Conservation (phyloP, 2,797 vertebrate genomes). For the Gadopsis bispinosus region DNA sequence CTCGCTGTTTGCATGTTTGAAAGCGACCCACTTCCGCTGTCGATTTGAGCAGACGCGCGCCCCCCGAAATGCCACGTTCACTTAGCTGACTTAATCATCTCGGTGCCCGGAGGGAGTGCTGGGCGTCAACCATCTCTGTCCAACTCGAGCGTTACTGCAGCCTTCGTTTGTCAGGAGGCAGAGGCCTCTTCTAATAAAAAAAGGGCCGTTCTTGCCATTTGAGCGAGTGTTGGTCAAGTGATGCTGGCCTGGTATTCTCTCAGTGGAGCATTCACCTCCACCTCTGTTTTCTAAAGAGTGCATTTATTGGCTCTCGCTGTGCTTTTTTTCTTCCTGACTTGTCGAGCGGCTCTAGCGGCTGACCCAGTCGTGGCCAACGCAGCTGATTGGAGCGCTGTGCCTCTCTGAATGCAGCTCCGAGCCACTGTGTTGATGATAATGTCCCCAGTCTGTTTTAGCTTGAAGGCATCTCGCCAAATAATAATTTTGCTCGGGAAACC, state of each 20-base stretch:
- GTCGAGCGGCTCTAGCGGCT: conserved; percentile 4
- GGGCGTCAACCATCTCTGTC: conserved; percentile 29
- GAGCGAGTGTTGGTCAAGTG: conserved; percentile 7
- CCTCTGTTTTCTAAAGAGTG: conserved; percentile 3
- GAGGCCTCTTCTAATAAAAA: too few relatives aligned
- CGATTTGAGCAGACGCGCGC: background rate
- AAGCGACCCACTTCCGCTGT: conserved; percentile 36
- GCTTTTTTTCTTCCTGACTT: conserved; percentile 1
- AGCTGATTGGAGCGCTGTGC: conserved; percentile 10
- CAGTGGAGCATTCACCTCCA: conserved; percentile 12
- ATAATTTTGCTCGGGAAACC: conserved; percentile 45
- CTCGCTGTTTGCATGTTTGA: background rate
- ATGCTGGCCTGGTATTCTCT: conserved; percentile 13
- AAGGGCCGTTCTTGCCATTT: too few relatives aligned
- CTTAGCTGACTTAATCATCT: conserved; percentile 36
- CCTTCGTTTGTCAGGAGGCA: conserved; percentile 8
- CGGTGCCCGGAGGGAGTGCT: background rate
- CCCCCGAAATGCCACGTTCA: conserved; percentile 31
- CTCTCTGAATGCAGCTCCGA: conserved; percentile 24
- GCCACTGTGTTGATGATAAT: conserved; percentile 35
- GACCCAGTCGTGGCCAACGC: conserved; percentile 18
- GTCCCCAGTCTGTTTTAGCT: conserved; percentile 37
- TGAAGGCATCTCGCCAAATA: conserved; percentile 36
- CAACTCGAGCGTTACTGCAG: conserved; percentile 12
- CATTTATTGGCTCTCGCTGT: conserved; percentile 6